Percentiles rank a stretch among this genome's conserved stretches.
Conservation (phyloP, 2,113 vertebrate genomes). For the Furnarius figulus region DNA sequence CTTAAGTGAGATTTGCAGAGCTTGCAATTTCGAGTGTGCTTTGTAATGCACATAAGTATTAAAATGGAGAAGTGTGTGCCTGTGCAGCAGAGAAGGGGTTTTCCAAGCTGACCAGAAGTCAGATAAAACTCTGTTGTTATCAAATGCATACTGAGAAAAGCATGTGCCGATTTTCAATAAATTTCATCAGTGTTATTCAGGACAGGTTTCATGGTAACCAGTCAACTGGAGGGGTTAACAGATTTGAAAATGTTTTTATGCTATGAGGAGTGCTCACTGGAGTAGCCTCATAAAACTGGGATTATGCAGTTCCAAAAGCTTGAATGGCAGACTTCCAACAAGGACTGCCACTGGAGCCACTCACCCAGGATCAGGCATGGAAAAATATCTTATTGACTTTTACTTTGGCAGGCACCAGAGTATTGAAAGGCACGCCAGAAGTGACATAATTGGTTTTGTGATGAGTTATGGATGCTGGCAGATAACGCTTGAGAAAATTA, state of each 20-base stretch:
- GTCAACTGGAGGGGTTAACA: background rate
- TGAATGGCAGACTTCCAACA: background rate
- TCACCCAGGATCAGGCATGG: background rate
- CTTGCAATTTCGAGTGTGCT: background rate
- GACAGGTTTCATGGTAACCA: background rate
- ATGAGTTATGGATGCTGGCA: conserved; percentile 20
- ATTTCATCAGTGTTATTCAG: background rate
- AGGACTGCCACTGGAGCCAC: background rate
- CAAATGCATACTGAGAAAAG: background rate
- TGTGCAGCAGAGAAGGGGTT: background rate
- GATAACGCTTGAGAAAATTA: background rate
- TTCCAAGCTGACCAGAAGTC: background rate
- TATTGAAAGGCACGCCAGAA: background rate
- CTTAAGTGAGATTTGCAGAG: background rate
- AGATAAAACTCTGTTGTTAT: background rate
- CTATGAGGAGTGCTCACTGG: background rate
- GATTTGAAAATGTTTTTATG: background rate
- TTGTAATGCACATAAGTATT: background rate
- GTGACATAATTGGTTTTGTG: background rate
- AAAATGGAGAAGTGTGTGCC: background rate
- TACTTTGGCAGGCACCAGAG: background rate
- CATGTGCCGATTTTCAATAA: background rate
- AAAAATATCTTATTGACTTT: background rate
- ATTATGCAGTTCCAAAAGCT: background rate
- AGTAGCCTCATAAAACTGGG: background rate